These are phyloP conservation scores for Plotosus lineatus DNA, from an alignment of 2,113 vertebrate genomes.

Conservation along the genomic window DNA sequence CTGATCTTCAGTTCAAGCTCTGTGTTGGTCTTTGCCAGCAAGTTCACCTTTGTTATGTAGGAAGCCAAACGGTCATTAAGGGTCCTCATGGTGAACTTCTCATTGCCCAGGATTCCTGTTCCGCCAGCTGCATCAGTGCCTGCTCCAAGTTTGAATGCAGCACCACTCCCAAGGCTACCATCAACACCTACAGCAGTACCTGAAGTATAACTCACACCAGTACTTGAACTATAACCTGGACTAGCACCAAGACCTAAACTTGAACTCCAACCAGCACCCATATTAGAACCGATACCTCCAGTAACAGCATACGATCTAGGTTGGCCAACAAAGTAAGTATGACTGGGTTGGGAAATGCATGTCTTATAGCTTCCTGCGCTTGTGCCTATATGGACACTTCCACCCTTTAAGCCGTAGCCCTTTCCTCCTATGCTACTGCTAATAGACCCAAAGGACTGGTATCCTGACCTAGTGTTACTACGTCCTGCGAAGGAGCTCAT, in stretches of 20 bases:
- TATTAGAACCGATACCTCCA: not conserved
- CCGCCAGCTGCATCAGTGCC: not conserved
- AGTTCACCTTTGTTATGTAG: not conserved
- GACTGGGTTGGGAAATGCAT: not conserved
- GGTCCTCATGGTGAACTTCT: not conserved
- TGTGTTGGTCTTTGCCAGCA: not conserved
- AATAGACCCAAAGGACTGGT: not conserved
- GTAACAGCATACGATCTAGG: not conserved
- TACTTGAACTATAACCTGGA: not conserved
- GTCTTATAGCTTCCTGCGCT: not conserved
- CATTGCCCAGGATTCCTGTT: not conserved
- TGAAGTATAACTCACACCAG: not conserved
- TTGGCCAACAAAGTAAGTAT: not conserved
- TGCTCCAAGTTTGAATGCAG: not conserved
- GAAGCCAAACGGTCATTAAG: constrained; percentile 10
- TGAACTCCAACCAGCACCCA: not conserved
- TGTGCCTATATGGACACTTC: constrained; percentile 45
- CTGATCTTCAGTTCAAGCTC: constrained; percentile 15
- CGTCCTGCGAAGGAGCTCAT: not conserved
- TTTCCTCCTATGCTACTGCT: not conserved
- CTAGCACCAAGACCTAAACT: not conserved
- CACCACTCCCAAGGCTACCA: not conserved
- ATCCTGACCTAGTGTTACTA: not conserved
- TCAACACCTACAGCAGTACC: not conserved
- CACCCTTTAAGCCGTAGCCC: not conserved